Conservation (phyloP, 2,797 vertebrate species). For the Malurus leucopterus region DNA sequence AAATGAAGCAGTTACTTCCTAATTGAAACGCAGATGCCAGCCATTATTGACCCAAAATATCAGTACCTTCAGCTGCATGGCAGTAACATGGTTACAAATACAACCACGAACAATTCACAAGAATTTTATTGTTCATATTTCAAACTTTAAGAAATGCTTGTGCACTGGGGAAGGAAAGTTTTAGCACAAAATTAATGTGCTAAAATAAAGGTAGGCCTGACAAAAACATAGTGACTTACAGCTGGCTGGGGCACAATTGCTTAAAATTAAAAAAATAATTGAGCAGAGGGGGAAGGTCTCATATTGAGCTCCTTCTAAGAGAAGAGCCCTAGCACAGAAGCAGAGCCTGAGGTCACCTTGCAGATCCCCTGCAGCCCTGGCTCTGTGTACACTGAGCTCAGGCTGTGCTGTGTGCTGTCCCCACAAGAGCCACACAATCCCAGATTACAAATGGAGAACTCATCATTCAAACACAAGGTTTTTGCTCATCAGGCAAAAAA, state of each 20-base stretch:
- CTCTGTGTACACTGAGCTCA: neutral
- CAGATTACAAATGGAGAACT: rapidly evolving
- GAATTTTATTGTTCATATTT: neutral
- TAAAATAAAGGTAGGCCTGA: neutral
- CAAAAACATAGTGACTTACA: neutral
- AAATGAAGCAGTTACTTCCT: neutral
- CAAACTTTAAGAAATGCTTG: neutral
- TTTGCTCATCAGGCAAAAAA: neutral
- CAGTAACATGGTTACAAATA: neutral
- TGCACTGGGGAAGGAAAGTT: neutral
- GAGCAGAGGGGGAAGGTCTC: neutral
- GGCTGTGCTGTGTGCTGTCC: neutral
- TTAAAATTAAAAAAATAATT: neutral
- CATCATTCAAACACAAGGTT: neutral
- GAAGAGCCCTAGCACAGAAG: neutral
- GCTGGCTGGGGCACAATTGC: neutral
- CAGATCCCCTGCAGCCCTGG: neutral
- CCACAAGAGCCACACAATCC: rapidly evolving
- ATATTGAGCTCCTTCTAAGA: neutral
- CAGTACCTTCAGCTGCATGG: neutral
- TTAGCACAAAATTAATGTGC: neutral
- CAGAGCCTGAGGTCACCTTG: neutral
- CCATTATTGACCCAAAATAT: neutral
- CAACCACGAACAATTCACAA: neutral
- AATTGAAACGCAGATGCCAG: neutral